Conservation (phyloP, 2,797 vertebrate species). For the Diceros bicornis region DNA sequence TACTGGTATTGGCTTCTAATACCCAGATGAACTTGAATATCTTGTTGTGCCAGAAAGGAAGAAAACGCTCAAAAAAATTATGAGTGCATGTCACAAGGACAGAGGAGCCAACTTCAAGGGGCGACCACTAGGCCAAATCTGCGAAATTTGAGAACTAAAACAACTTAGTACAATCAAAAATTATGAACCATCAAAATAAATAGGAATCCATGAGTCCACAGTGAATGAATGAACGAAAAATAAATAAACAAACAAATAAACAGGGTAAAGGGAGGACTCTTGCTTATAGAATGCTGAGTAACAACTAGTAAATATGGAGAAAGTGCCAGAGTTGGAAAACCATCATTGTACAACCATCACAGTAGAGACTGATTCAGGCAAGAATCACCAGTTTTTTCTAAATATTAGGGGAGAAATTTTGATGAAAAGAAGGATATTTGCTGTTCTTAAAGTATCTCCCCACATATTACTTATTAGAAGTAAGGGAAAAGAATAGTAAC, state of each 20-base stretch:
- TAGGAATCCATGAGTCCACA: background rate
- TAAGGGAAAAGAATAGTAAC: background rate
- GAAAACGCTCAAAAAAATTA: background rate
- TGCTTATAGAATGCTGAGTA: background rate
- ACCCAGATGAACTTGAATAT: background rate
- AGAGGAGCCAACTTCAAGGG: background rate
- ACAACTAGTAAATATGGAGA: background rate
- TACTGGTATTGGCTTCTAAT: background rate
- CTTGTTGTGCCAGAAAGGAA: background rate
- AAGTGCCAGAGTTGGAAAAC: background rate
- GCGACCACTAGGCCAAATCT: background rate
- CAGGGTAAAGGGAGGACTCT: background rate
- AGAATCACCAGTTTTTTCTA: background rate
- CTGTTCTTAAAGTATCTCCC: background rate
- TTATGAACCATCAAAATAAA: background rate
- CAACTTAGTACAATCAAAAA: background rate
- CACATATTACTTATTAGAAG: background rate
- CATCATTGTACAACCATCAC: background rate
- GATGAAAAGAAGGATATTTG: background rate
- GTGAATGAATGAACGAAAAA: background rate
- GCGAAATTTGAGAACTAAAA: background rate
- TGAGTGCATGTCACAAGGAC: background rate
- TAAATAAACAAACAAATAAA: background rate
- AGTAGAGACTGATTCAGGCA: background rate
- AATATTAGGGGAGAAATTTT: background rate